A percentile compares a stretch with the other conserved stretches of the same genome.
Conservation (phyloP, 2,797 vertebrate species). For the Chrosomus eos region DNA sequence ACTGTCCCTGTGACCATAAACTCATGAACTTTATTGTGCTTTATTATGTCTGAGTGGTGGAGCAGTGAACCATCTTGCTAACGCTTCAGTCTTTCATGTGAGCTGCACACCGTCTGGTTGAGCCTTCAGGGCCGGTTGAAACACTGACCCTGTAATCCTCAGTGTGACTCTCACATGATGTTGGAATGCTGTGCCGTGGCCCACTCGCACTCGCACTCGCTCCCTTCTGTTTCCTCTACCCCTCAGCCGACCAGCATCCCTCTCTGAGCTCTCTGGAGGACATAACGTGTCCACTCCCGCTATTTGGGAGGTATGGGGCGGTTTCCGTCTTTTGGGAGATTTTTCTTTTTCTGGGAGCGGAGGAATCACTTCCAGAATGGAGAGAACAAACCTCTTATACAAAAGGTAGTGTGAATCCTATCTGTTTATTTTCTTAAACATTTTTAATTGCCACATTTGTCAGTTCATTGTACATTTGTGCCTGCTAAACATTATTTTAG, state of each 20-base stretch:
- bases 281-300: not conserved
- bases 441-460: too few species aligned
- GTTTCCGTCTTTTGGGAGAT: constrained; percentile 55
- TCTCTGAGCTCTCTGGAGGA: not conserved
- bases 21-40: not conserved
- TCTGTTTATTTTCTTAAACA: not conserved
- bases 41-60: too few species aligned
- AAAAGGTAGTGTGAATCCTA: constrained; percentile 76
- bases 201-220: not conserved
- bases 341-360: constrained; percentile 65
- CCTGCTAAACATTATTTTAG: not conserved
- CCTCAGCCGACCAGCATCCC: not conserved
- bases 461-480: not conserved
- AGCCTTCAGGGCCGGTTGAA: not conserved
- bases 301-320: constrained; percentile 65
- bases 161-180: constrained; percentile 66
- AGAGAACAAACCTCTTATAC: constrained; percentile 80
- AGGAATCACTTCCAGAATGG: constrained; percentile 59
- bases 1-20: not conserved
- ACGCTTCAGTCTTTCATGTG: not conserved
- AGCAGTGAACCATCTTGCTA: not conserved
- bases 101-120: not conserved
- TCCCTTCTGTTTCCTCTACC: not conserved
- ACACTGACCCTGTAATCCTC: constrained; percentile 51
- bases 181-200: constrained; percentile 29